Evolutionary conservation across 2,888 invertebrate genomes (phyloP), one percentile per base, ranked within the genome.

Genomic region (Orgyia antiqua): DNA sequence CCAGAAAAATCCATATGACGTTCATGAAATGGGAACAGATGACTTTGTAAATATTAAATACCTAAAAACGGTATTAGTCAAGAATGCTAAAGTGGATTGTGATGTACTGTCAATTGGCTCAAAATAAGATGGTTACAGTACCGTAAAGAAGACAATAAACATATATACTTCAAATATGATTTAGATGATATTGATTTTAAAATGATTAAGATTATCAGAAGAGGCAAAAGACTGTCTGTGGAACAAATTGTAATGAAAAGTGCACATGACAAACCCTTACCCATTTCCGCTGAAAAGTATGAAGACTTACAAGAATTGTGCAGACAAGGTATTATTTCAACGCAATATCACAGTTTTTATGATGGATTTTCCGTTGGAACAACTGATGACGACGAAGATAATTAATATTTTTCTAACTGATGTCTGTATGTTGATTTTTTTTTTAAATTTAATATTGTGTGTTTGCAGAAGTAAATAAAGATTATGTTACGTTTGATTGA

Each of bases 271-370:
- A 26, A 27, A 27, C 30, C 33, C 12, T 29, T 31, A 31, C 30
- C 30, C 13, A 31, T 31, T 30, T 33, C 28, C 19, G 25, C 24
- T 23, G 33, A 37, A n/a, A n/a, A 33, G 24, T 37, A 33, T 32
- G 27, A 37, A 7, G 36, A 33, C 26, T 27, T 37, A 32, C 28
- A 37, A 37, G 36, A 37, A 13, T 29, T 37, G 27, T 33, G 37
- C 28, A 31, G 29, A 34, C 29, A 34, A 29, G 26, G 26, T 29
- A 34, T 34, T 25, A 34, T 34, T 23, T 25, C 33, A 33, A 33
- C 29, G 24, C 29, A 24, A 33, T 29, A 33, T 15, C 29, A 33
- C 25, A 23, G 28, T 25, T 33, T 33, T 33, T 29, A 33, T 21
- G 29, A 29, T 29, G 29, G 29, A 15, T 29, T 33, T 33, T 29